Evolutionary conservation across 2,888 invertebrate species (phyloP).

Genomic region (Adelphocoris suturalis): DNA sequence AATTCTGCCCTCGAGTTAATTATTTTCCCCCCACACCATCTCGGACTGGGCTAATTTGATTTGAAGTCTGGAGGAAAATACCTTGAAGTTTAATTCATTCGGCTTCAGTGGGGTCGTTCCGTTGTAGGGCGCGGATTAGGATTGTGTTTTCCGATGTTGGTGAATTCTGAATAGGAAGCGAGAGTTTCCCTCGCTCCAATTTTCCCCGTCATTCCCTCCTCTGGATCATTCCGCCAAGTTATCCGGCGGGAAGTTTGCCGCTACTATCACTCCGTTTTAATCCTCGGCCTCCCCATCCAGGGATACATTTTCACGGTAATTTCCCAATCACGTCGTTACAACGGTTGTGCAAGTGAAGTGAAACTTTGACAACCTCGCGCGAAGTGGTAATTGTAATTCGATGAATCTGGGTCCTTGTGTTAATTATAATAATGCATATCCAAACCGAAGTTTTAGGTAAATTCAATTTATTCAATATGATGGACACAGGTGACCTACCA

Average conservation of each 20-base stretch:
- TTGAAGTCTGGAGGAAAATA: conserved; percentile 20
- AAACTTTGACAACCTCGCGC: neutral
- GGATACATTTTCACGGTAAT: neutral
- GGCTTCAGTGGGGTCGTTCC: neutral
- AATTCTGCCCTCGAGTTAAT: neutral
- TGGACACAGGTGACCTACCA: too few species aligned
- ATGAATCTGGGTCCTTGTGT: too few species aligned
- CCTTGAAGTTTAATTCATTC: conserved; percentile 29
- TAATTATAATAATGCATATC: too few species aligned
- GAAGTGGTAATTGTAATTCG: too few species aligned
- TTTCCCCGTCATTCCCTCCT: neutral
- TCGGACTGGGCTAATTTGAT: conserved; percentile 30
- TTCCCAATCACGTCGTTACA: neutral
- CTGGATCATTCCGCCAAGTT: neutral
- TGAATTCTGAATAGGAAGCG: conserved; percentile 22
- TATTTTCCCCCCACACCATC: conserved; percentile 7
- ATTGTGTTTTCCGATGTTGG: conserved; percentile 32
- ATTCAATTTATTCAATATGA: too few species aligned
- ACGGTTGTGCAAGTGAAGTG: neutral
- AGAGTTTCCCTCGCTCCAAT: conserved; percentile 24
- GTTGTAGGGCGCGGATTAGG: conserved; percentile 13
- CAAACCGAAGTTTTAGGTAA: too few species aligned
- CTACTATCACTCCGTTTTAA: neutral
- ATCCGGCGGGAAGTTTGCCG: neutral
- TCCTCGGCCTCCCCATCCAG: neutral